Percentiles rank a stretch among this genome's conserved stretches.
Evolutionary conservation across 2,113 vertebrate species (phyloP).

Genomic region (Melospiza georgiana): DNA sequence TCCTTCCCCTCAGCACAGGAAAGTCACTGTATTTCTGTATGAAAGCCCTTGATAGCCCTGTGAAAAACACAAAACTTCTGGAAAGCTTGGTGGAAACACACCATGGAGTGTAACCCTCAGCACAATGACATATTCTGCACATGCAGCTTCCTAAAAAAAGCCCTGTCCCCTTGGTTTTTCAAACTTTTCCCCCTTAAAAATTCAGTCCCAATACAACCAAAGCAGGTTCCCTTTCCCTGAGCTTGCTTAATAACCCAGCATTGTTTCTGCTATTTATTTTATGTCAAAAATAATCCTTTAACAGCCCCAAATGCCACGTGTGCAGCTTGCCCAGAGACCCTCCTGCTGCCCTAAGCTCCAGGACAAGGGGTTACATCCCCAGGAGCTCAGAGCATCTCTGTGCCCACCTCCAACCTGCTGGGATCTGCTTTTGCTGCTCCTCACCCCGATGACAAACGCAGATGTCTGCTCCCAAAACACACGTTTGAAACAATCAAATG

Average conservation of each 20-base stretch:
- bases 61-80: not conserved
- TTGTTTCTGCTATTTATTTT: not conserved
- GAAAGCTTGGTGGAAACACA: not conserved
- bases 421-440: not conserved
- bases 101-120: not conserved
- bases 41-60: not conserved
- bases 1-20: not conserved
- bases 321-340: not conserved
- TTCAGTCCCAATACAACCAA: not conserved
- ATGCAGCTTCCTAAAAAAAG: not conserved
- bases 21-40: not conserved
- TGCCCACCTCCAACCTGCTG: not conserved
- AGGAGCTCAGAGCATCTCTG: not conserved
- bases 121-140: not conserved
- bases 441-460: conserved; percentile 30
- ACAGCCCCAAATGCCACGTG: not conserved
- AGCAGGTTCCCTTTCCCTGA: not conserved
- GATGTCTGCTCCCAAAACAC: conserved; percentile 36
- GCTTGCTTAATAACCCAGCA: not conserved
- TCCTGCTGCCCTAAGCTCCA: not conserved
- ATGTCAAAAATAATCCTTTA: conserved; percentile 53
- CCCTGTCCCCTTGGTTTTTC: accelerated
- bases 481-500: not conserved
- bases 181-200: not conserved
- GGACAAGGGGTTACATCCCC: conserved; percentile 19